Evolutionary conservation across 92 coral and sea anemone species (phyloP).

Genomic region (Umimayanthus kanabou): DNA sequence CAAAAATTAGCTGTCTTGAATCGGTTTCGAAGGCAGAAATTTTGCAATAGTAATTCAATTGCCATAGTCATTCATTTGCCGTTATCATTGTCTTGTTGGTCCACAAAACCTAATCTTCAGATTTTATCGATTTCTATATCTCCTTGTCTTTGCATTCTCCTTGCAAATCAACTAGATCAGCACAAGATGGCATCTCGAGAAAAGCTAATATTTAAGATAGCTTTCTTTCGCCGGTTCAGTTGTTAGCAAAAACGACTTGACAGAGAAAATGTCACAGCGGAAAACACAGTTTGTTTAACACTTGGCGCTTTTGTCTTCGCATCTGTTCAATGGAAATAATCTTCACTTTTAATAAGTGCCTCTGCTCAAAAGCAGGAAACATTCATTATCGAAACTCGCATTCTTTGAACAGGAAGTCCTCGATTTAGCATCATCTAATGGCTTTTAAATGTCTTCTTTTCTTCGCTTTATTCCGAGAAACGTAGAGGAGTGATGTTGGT

Average conservation of each 20-base stretch:
- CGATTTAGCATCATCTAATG: background rate
- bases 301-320: background rate
- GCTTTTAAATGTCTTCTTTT: no score
- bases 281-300: background rate
- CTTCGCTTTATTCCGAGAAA: background rate
- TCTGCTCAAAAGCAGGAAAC: conserved; percentile 8
- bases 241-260: background rate
- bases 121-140: background rate
- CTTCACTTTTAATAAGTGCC: background rate
- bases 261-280: background rate
- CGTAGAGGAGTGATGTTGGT: background rate
- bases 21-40: background rate
- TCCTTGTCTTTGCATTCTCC: background rate
- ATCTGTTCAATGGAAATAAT: background rate
- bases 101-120: background rate
- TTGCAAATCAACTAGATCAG: background rate
- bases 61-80: background rate
- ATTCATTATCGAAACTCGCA: background rate
- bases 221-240: background rate
- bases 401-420: background rate
- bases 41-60: background rate
- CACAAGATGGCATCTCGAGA: background rate
- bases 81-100: background rate
- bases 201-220: background rate
- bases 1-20: background rate